Evolutionary conservation across 2,888 invertebrate genomes (phyloP), one percentile per base, ranked within the genome.

Genomic region (Drosophila imparisetae): DNA sequence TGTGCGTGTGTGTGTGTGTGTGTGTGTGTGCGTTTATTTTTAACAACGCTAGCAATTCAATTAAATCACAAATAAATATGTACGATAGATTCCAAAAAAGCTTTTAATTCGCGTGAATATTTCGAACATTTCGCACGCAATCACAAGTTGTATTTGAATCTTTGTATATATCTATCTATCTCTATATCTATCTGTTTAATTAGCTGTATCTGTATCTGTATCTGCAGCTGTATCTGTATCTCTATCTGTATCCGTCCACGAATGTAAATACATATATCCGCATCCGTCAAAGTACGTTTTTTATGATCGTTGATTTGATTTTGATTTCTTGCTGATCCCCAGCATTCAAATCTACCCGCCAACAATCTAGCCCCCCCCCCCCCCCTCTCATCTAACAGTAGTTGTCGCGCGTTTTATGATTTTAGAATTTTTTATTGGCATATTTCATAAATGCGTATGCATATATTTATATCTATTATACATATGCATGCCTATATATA

Each of bases 11-110:
- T 13, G 18, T 29, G 53, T 13, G 21, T 27, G 32, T 52, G 58
- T 52, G 45, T 54, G 53, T n/a, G 55, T 24, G 52, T 58, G 66
- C 83, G 75, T 84, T 85, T 88, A 88, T 88, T 88, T 86, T 83
- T 81, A 84, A 83, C 81, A 69, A 53, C 76, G 64, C 76, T 72
- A 69, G 86, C 86, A 81, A 86, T 89, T 82, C 85, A 84, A 86
- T 86, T 86, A 86, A 86, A 89, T 89, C 89, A 84, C 88, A 89
- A 86, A 86, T 85, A 86, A 85, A 86, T 85, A 85, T 83, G 83
- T 75, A 29, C 13, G 13, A 18, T 24, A 69, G 61, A 70, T 86
- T 70, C 71, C 60, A 66, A 86, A 80, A 72, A 83, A 72, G 86
- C 84, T 85, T 86, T 86, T 74, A 81, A 81, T 81, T 75, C 61